Base-by-base conservation (phyloP, 2,797 vertebrate genomes). In the Paratrypauchen microcephalus region DNA sequence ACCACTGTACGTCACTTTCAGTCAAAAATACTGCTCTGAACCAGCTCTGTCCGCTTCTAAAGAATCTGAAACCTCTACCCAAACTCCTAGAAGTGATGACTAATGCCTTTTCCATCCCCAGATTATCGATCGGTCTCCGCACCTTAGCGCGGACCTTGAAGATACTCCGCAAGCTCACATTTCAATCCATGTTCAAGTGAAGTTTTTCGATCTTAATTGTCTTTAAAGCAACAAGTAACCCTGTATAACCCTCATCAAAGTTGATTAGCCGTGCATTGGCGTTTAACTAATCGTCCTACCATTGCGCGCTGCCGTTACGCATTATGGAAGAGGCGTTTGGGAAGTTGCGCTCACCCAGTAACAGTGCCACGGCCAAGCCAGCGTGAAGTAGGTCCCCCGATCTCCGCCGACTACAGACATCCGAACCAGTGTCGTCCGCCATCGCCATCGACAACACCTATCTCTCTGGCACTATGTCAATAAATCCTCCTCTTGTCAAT, bases 271-370 rank as follows among this genome's bases (percentile, higher is more conserved):
- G 56, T 23, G 6, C 56, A 58, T 39, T 41, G 60, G 72, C 71
- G 26, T 56, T 56, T 60, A 72, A 50, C 19, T 26, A 78, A 74
- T 68, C 69, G 2, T 1, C 52, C 12, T 63, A 19, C 56, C 72
- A 28, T 21, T 21, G 24, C 71, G 45, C 57, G 21, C 55, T 56
- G 21, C 47, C 41, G 66, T 76, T 75, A 72, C 68, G 36, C 67
- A 69, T 64, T 69, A 50, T 50, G 76, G 68, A 45, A 45, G 41
- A 45, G 15, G 41, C 41, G 16, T 15, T 45, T n/a, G n/a, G 41
- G 41, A 71, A 83, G 74, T 72, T 18, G 19, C 79, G 89, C 93
- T 92, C 87, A 94, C 93, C 92, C 0, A 94, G 82, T 78, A 93
- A 86, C 79, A 94, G 73, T 21, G 76, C 76, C 84, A 93, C 64